Percentiles rank a stretch among this genome's conserved stretches.
phyloP scores from a whole-genome alignment of 1,140 invertebrate species.

The Brachionus sp. region DNA sequence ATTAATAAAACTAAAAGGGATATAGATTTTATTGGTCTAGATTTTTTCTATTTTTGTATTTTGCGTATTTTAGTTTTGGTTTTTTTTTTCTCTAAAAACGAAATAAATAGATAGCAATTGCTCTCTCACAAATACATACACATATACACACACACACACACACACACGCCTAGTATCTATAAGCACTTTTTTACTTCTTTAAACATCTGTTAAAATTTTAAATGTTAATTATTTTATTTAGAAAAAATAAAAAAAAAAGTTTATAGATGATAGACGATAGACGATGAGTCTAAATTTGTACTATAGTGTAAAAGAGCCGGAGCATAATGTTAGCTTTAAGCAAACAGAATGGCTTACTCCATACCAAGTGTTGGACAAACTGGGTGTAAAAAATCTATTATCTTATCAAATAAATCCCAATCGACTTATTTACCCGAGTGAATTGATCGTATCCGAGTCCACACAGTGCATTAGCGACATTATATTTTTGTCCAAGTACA shows the following conservation, averaged over 20 bases:
- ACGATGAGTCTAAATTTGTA: constrained; percentile 26
- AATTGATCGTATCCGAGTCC: constrained; percentile 13
- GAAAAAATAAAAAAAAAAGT: background rate
- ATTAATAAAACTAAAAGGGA: background rate
- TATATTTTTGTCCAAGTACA: background rate
- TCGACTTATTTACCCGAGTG: background rate
- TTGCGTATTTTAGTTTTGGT: background rate
- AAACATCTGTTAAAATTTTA: background rate
- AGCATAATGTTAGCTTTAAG: background rate
- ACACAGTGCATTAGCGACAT: background rate
- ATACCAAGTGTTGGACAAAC: constrained; percentile 30
- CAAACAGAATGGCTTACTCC: background rate
- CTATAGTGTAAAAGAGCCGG: constrained; percentile 16
- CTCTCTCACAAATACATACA: background rate
- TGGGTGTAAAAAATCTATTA: background rate
- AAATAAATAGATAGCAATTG: background rate
- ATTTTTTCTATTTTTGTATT: background rate
- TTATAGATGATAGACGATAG: background rate
- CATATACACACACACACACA: too few relatives aligned
- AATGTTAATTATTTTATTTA: background rate
- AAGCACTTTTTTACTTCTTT: background rate
- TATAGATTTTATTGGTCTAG: too few relatives aligned
- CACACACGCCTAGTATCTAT: background rate
- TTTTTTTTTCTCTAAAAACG: background rate
- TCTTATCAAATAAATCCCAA: constrained; percentile 12